Evolutionary conservation across 2,888 invertebrate species (phyloP).

Genomic region (Oscheius sp.): DNA sequence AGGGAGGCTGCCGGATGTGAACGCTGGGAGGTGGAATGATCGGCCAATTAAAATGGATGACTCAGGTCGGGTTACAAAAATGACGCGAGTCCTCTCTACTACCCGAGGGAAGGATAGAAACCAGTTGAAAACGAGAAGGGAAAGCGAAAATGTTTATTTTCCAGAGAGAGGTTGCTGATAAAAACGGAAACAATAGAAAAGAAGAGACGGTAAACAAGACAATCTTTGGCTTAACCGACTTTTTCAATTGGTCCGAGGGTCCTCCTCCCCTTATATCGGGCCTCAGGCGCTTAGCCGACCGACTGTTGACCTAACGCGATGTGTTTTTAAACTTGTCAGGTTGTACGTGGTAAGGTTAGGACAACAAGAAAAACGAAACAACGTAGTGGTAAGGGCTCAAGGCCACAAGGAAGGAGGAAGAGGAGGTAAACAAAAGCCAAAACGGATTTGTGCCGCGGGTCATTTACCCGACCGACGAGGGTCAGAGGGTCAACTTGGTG

Average conservation of each 20-base stretch:
- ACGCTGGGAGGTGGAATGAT: too few relatives aligned
- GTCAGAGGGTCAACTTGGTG: too few relatives aligned
- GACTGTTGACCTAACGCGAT: not conserved
- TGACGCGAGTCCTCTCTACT: not conserved
- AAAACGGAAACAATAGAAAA: not conserved
- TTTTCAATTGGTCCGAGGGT: conserved; percentile 4
- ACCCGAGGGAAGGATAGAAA: not conserved
- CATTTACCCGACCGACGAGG: too few relatives aligned
- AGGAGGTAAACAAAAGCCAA: not conserved
- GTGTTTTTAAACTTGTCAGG: not conserved
- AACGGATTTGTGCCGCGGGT: too few relatives aligned
- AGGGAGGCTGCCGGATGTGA: too few relatives aligned
- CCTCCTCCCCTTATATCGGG: not conserved
- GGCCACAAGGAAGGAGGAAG: not conserved
- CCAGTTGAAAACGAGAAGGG: not conserved
- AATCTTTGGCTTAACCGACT: conserved; percentile 2
- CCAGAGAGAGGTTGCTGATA: too few relatives aligned
- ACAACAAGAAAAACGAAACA: too few relatives aligned
- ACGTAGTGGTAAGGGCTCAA: too few relatives aligned
- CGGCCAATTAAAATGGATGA: too few relatives aligned
- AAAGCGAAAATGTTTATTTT: not conserved
- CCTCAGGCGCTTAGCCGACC: not conserved
- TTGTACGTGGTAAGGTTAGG: too few relatives aligned
- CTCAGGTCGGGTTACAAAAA: not conserved
- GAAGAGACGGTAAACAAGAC: not conserved